Base-by-base conservation (phyloP, 2,888 invertebrate species). In the Drymonia ruficornis region DNA sequence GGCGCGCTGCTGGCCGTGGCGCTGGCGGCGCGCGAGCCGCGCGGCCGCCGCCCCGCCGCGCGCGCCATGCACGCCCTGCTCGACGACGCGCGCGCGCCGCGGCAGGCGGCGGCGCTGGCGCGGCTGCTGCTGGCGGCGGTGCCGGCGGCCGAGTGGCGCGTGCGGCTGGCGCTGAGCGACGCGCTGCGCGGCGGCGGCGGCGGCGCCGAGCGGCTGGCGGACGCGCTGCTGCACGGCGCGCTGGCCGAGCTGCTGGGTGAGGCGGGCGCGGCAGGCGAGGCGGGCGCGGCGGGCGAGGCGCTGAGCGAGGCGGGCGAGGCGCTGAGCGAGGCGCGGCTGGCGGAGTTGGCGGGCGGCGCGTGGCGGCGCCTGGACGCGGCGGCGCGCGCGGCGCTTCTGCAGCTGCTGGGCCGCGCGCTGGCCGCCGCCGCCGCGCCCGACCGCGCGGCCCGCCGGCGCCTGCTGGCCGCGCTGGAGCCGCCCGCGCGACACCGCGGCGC, bases 151-250 rank as follows among this genome's bases (percentile, higher is more conserved):
- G n/a, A 42, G 31, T 50, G 52, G 47, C 56, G 61, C 61, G 16
- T 29, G 56, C 55, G 60, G 6, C 50, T 70, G 46, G 57, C 49
- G 49, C 61, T 73, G 55, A 28, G 61, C 52, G 69, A 68, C 61
- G 62, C 60, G 54, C 57, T 72, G 63, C 63, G 74, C 58, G 56
- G 62, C 23, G 61, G 29, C 43, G 46, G 57, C 15, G 56, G 45
- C 2, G 65, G 58, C 50, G 50, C 53, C n/a, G 54, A 53, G 60
- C 57, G 18, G 56, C 55, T 53, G 28, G 53, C 62, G 48, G 40
- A 13, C 31, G 38, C n/a, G 47, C 53, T 47, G 36, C n/a, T 49
- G 15, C 23, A 34, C 43, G 57, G 49, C 52, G 53, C 52, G 42
- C 28, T 51, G 46, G 56, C 52, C 52, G 42, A 47, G 38, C 54